These are phyloP conservation scores for Casuarius casuarius DNA, from an alignment of 2,113 vertebrate species.

Conservation along the genomic window DNA sequence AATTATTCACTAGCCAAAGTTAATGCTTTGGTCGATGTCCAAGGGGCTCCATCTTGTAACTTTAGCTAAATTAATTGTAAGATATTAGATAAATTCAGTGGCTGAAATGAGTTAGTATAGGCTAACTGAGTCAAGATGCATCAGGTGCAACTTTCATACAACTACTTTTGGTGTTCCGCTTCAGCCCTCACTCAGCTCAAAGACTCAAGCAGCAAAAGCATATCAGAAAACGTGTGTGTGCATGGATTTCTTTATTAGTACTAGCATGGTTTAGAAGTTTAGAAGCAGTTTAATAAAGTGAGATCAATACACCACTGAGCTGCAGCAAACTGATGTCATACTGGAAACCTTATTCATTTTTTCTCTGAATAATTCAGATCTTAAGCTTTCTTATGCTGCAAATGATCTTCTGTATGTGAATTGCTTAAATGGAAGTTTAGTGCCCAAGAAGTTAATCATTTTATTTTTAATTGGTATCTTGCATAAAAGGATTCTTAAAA, in stretches of 20 bases:
- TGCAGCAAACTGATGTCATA: neutral
- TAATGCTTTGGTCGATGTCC: neutral
- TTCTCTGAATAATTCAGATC: neutral
- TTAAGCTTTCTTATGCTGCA: neutral
- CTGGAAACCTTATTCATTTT: neutral
- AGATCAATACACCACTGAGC: neutral
- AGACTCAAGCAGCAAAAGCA: neutral
- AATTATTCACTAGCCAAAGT: neutral
- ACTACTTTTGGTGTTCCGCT: neutral
- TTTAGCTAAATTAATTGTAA: neutral
- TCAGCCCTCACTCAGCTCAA: neutral
- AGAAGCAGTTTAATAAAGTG: neutral
- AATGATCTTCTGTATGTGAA: neutral
- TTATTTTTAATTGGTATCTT: neutral
- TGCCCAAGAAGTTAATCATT: neutral
- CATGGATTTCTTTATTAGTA: neutral
- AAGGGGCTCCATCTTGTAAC: neutral
- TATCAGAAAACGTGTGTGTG: neutral
- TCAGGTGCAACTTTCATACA: neutral
- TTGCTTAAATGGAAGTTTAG: neutral
- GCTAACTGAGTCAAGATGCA: neutral
- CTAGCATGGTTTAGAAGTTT: neutral
- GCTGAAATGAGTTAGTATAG: neutral
- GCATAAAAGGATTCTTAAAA: neutral
- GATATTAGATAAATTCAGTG: neutral